Base-by-base conservation (phyloP, 2,113 vertebrate genomes). In the Orientallactaga bullata region DNA sequence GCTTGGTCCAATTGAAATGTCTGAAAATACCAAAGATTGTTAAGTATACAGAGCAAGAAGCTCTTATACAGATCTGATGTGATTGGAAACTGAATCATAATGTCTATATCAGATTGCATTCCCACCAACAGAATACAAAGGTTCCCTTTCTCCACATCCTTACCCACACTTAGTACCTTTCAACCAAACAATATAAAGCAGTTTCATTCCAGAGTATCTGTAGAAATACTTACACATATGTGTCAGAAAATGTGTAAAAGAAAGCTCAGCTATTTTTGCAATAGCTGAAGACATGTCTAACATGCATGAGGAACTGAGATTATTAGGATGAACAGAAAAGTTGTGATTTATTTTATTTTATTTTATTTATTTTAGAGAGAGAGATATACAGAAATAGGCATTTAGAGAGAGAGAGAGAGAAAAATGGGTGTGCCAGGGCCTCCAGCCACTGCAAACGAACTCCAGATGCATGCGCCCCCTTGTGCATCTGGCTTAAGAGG, bases 261-360 rank as follows among this genome's bases (percentile, higher is more conserved):
- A 73, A 83, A 83, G 32, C 73, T 73, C 51, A 91, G 18, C 3
- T 7, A 21, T 63, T 72, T 90, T 90, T 88, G 26, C 4, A 65
- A 80, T 47, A 90, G 55, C 11, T 63, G 8, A 72, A 94, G 94
- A 84, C 60, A 91, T 30, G 15, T 55, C 21, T 95, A 88, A 71
- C 2, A 74, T 37, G 4, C 18, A 89, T 73, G 30, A 83, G 26
- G 26, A 65, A 60, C 12, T 87, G 72, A 74, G 23, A 51, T 72
- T 83, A 10, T 73, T n/a, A 79, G 17, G 35, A 89, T 82, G 37
- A 35, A 76, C 69, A 88, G 47, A 55, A 88, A 69, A 86, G 26
- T 83, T n/a, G n/a, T n/a, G n/a, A n/a, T n/a, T n/a, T n/a, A n/a
- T n/a, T n/a, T n/a, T n/a, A n/a, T n/a, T n/a, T n/a, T n/a, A n/a